Percentiles rank a stretch among this genome's conserved stretches.
phyloP scores from a whole-genome alignment of 2,113 vertebrate species.

The Thermophis baileyi region DNA sequence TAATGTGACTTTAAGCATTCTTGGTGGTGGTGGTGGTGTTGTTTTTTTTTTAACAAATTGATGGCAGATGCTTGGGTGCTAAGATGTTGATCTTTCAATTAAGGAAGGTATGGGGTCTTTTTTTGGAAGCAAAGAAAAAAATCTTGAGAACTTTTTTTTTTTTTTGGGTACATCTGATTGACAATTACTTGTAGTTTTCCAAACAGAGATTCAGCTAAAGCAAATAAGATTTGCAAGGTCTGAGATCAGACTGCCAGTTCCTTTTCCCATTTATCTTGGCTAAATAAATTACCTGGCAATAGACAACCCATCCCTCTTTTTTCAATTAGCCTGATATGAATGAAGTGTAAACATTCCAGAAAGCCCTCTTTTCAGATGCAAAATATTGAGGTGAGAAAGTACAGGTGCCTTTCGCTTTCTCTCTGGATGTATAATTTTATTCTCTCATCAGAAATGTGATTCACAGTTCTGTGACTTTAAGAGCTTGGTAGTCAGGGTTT shows the following conservation, averaged over 20 bases:
- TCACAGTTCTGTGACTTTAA: conserved; percentile 21
- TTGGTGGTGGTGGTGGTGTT: background rate
- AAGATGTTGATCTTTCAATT: conserved; percentile 15
- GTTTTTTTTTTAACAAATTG: background rate
- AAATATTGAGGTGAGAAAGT: background rate
- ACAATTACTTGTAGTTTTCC: background rate
- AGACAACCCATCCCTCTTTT: conserved; percentile 1
- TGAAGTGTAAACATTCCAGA: conserved; percentile 11
- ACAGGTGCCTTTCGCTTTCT: background rate
- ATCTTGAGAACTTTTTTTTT: background rate
- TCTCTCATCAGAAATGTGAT: background rate
- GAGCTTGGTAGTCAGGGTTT: background rate
- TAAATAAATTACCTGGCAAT: conserved; percentile 30
- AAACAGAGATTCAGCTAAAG: conserved; percentile 27
- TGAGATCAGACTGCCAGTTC: conserved; percentile 14
- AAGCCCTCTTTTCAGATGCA: background rate
- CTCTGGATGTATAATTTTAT: background rate
- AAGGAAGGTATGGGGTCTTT: background rate
- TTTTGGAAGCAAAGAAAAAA: background rate
- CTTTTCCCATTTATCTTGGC: conserved; percentile 24
- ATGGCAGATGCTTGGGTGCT: fast-evolving
- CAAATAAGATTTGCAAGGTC: background rate
- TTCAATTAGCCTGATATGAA: conserved; percentile 12
- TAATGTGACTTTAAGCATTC: background rate
- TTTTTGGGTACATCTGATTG: background rate